Base-by-base conservation (phyloP, 2,888 invertebrate genomes). In the Leptinotarsa juncta region DNA sequence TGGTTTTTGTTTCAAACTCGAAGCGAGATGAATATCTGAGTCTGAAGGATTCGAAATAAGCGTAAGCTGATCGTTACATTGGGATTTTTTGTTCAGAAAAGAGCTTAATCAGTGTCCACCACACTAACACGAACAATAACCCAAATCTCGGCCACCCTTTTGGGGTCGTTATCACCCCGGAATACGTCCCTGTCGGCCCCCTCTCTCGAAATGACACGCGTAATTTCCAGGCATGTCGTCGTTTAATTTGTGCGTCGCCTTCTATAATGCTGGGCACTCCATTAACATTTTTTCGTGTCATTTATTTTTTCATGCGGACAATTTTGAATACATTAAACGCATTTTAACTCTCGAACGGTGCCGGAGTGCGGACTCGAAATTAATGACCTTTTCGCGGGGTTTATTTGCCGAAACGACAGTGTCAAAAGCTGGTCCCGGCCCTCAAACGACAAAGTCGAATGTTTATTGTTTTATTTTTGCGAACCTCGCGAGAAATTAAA, bases 231-330 rank as follows among this genome's bases (percentile, higher is more conserved):
- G 77, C 80, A 72, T 78, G 81, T 74, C 83, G 55, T 20, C 57
- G 69, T 69, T 32, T 69, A 69, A 69, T 69, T 69, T 57, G 69
- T 69, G 69, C 55, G 69, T 69, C 76, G 79, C 80, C 84, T 81
- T 85, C 84, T 83, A 84, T 85, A 82, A 83, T 82, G 82, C 78
- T 81, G 77, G 80, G 78, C 79, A 85, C 83, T 84, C 84, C 84
- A 85, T 85, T 85, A 85, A 84, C 84, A 85, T 85, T 84, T 85
- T 85, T 85, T 85, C 83, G 83, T 83, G 79, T 83, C 84, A 84
- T 85, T 85, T 84, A 83, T 82, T 84, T 83, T 82, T 83, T 78
- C 76, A 76, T 74, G 73, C 77, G 77, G 80, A 75, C 79, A 77
- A 78, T 79, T 81, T 73, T 72, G 78, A 74, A 78, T 78, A 72